Evolutionary conservation across 2,113 vertebrate species (phyloP), one percentile per base, ranked within the genome.

Genomic region (Hemibagrus wyckioides): DNA sequence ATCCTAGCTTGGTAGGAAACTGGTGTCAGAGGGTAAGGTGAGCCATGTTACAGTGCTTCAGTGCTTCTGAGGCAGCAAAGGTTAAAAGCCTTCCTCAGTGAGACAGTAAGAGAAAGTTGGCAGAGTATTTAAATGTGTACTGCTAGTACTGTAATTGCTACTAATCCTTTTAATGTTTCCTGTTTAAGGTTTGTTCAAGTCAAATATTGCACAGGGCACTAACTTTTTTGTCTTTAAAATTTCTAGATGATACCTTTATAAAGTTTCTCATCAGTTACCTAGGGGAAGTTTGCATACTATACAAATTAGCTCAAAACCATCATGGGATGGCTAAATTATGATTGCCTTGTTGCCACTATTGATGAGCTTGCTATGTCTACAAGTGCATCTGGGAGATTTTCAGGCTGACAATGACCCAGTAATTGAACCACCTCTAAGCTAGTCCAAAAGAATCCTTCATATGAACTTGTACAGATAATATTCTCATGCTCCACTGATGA

Each of bases 91-190:
- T 30, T 50, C 13, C 73, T 76, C 41, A 65, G 63, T 77, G 67
- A 67, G 69, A 73, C 44, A 76, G 48, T 63, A 33, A 54, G 76
- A 39, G 61, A 73, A 84, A 77, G 56, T 73, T 87, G 77, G 61
- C 30, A 54, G 83, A 73, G 56, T 52, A 94, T 94, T 94, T 93
- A 25, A 23, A 94, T 93, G 89, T 82, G 54, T 54, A 85, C 63
- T n/a, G 85, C 90, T 93, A 91, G 94, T 94, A 93, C 84, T 87
- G 94, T 94, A 93, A 84, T 87, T 80, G 65, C 82, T 94, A 95
- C 94, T 94, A 94, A 95, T 91, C 93, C 88, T 90, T 92, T 15
- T n/a, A n/a, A 80, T 92, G 93, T 93, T 94, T 93, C 93, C 94
- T 94, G 91, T 93, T 92, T 86, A 91, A 89, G 88, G 9, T 28